These are phyloP conservation scores for Sebastes iracundus DNA, from an alignment of 2,797 vertebrate species.

Conservation along the genomic window DNA sequence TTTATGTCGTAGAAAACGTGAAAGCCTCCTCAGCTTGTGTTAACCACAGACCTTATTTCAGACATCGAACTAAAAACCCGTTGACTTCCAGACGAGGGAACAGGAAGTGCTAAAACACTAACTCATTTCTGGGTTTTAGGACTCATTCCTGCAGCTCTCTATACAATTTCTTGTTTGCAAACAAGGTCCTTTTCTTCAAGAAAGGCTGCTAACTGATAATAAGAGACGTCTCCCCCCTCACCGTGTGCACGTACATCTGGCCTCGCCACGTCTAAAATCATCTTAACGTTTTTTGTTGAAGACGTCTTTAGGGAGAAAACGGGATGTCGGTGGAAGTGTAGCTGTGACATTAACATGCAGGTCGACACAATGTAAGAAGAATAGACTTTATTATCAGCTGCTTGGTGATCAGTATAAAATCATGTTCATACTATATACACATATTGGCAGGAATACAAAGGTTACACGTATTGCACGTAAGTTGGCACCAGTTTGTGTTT, in stretches of 20 bases:
- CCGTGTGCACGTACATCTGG: too few relatives aligned
- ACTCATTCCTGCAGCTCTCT: too few relatives aligned
- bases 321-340: not conserved
- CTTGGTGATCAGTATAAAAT: constrained; percentile 28
- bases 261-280: not conserved
- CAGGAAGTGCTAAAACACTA: too few relatives aligned
- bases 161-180: too few relatives aligned
- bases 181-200: too few relatives aligned
- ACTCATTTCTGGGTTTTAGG: too few relatives aligned
- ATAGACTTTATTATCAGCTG: constrained; percentile 36
- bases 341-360: not conserved
- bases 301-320: not conserved
- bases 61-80: too few relatives aligned
- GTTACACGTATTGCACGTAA: not conserved
- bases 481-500: not conserved
- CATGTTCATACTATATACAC: constrained; percentile 14
- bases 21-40: too few relatives aligned
- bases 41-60: too few relatives aligned
- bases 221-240: rapidly evolving
- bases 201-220: too few relatives aligned
- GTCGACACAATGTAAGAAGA: not conserved
- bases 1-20: too few relatives aligned
- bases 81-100: too few relatives aligned
- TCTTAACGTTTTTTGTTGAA: rapidly evolving
- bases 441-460: not conserved